These are phyloP conservation scores for Solenopsis fugax DNA, from an alignment of 1,140 invertebrate species.

Conservation along the genomic window DNA sequence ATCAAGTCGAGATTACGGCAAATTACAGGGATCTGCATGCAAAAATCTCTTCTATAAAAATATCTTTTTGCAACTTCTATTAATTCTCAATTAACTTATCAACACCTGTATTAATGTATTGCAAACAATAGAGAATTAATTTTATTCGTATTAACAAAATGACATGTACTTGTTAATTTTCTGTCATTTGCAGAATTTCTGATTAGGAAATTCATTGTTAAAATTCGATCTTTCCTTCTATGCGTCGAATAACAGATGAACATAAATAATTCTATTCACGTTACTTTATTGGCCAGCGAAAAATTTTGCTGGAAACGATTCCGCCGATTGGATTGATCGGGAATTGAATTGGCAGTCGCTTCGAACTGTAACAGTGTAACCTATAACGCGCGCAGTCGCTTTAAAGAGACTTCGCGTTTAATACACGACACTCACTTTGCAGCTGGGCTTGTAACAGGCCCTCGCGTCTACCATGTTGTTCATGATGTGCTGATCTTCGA, in stretches of 20 bases:
- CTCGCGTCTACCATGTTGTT: slow-evolving; percentile 86
- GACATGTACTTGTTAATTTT: no score
- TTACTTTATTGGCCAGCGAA: no score
- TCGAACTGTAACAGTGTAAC: no score
- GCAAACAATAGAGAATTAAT: not conserved
- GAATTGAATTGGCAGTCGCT: not conserved
- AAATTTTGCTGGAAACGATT: not conserved
- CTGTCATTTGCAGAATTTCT: no score
- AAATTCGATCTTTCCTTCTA: no score
- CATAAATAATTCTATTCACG: no score
- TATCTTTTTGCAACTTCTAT: not conserved
- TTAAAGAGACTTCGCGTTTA: not conserved
- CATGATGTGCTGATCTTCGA: slow-evolving; percentile 82
- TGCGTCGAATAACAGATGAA: no score
- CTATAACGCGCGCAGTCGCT: not conserved
- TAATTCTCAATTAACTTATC: not conserved
- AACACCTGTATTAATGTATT: not conserved
- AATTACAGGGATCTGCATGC: not conserved
- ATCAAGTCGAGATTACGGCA: not conserved
- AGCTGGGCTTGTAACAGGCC: slow-evolving; percentile 87
- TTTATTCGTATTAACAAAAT: no score
- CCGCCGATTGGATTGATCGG: not conserved
- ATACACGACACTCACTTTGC: slow-evolving; percentile 83
- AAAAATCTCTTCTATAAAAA: not conserved
- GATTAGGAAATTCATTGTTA: no score